Base-by-base conservation (phyloP, 2,113 vertebrate species). In the Cercopithecus mona region DNA sequence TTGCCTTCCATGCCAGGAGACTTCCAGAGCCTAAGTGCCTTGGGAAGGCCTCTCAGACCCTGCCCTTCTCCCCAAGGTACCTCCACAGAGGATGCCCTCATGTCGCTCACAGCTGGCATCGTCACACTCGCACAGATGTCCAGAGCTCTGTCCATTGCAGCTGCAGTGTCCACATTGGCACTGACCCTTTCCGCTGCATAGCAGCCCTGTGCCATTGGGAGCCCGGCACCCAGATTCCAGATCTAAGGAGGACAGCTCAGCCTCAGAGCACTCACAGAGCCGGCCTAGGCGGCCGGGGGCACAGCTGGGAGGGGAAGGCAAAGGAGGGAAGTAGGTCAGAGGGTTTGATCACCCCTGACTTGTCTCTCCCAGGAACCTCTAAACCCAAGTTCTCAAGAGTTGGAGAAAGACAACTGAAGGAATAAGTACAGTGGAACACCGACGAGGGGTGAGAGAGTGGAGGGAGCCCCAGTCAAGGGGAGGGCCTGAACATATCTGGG, bases 121-220 rank as follows among this genome's bases (percentile, higher is more conserved):
- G 8, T 99, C 98, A 89, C 99, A 99, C 38, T 99, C 86, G 78
- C 99, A 99, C 86, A 98, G 84, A 13, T 22, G 95, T 40, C 98
- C 98, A 0, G 98, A 98, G 45, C 97, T 97, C 38, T 97, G 93
- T 61, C 96, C 93, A 9, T 94, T 94, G 94, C 99, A 99, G 76
- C 89, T 59, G 88, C 99, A 99, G 9, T 66, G 95, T 18, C 99
- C 99, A 43, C 99, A 99, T 25, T 98, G 97, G 70, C 99, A 99
- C 61, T 3, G 96, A 17, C 99, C 99, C 30, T 98, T 98, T 13
- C 98, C 98, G 0, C 97, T 99, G 98, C 99, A 99, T 12, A 98
- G 50, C n/a, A 48, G 98, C 38, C 89, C 96, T 25, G 94, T 98
- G 92, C 93, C 96, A 22, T 98, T 98, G 52, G 88, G 89, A 8